Evolutionary conservation across 2,113 vertebrate genomes (phyloP), one percentile per base, ranked within the genome.

Genomic region (Cololabis saira): DNA sequence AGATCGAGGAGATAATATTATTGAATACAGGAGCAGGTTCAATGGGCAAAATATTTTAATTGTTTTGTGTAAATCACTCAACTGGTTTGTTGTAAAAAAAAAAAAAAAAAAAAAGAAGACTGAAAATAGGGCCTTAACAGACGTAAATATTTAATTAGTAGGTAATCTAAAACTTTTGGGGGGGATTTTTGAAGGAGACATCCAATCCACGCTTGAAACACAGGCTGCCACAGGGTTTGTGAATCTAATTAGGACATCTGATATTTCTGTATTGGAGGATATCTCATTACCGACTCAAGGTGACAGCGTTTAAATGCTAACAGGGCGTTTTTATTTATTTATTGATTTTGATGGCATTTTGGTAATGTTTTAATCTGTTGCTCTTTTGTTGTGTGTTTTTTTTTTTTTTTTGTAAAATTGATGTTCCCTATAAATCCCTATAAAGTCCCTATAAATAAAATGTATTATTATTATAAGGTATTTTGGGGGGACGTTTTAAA

Each of bases 211-310:
- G 67, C 61, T 47, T 86, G 92, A 92, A 92, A 91, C 65, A 63
- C 47, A 52, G 73, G 77, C 74, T 67, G 51, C 87, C 82, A 82
- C 75, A 66, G 64, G 84, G 85, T 90, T 89, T 90, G 85, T 89
- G 89, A 88, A 90, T 93, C 92, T 91, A 93, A 94, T 94, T 92
- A 92, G 90, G 90, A 91, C 67, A 93, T 58, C 15, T 74, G 89
- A 93, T 75, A 64, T 58, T 42, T 19, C 47, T 63, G 48, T 74
- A 69, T 73, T 75, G 61, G 69, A 65, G 16, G 75, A 19, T 88
- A 81, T 93, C 88, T 71, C 12, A 78, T 93, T 92, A 90, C 92
- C 41, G 17, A 75, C 75, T 75, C 68, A 69, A 53, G 56, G 77
- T 74, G 58, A 83, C 70, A 77, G 48, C 53, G 71, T 81, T 44